Evolutionary conservation across 2,113 vertebrate genomes (phyloP).

Genomic region (Eonycteris spelaea): DNA sequence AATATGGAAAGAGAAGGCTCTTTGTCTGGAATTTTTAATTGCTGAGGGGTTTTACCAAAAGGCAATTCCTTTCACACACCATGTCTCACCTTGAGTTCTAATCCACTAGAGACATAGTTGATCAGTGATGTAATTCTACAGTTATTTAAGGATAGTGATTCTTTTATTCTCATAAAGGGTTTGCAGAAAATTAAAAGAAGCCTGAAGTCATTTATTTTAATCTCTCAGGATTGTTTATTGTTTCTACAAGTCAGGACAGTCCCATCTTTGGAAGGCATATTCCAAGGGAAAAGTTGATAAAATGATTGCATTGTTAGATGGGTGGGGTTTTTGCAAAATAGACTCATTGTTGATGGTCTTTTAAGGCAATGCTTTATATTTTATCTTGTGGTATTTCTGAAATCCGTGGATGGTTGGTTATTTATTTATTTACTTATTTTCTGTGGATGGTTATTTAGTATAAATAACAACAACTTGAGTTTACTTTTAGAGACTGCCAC

Average conservation of each 20-base stretch:
- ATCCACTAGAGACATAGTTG: conserved; percentile 47
- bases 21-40: conserved; percentile 67
- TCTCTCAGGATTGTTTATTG: conserved; percentile 56
- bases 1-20: conserved; percentile 37
- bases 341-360: background rate
- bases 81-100: conserved; percentile 64
- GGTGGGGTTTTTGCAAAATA: background rate
- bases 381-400: background rate
- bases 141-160: conserved; percentile 51
- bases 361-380: background rate
- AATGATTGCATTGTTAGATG: conserved; percentile 40
- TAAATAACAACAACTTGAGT: background rate
- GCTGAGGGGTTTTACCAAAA: conserved; percentile 43
- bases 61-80: background rate
- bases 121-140: conserved; percentile 68
- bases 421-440: too few species aligned
- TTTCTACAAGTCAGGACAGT: conserved; percentile 49
- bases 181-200: conserved; percentile 62
- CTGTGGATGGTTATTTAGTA: background rate
- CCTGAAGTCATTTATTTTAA: conserved; percentile 62
- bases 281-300: conserved; percentile 55
- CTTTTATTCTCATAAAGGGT: conserved; percentile 62
- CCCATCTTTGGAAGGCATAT: conserved; percentile 40
- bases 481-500: background rate
- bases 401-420: background rate